These are phyloP conservation scores for Macquaria ambigua DNA, from an alignment of 2,113 vertebrate genomes.

Conservation along the genomic window DNA sequence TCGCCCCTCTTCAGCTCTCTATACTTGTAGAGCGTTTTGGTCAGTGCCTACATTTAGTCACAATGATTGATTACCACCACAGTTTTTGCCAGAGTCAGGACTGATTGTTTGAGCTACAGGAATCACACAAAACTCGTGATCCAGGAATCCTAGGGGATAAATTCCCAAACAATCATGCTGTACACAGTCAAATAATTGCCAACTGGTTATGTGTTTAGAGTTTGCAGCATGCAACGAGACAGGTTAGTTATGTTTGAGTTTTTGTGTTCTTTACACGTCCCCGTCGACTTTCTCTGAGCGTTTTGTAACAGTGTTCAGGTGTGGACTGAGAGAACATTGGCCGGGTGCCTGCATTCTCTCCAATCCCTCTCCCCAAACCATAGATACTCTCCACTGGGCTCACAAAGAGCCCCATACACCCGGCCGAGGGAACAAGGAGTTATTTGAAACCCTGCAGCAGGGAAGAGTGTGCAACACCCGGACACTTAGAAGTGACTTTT, in stretches of 20 bases:
- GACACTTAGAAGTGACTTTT: conserved; percentile 59
- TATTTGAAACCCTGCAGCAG: conserved; percentile 58
- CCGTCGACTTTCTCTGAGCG: conserved; percentile 6
- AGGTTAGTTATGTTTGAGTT: conserved; percentile 29
- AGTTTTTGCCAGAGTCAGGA: conserved; percentile 4
- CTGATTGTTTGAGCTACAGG: background rate
- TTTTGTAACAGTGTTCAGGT: conserved; percentile 73
- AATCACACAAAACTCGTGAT: background rate
- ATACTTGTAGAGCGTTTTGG: background rate
- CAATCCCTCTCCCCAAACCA: conserved; percentile 59
- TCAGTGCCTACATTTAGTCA: background rate
- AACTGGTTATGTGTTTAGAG: background rate
- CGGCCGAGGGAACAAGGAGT: conserved; percentile 58
- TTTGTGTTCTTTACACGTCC: conserved; percentile 3
- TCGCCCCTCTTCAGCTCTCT: background rate
- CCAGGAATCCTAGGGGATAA: background rate
- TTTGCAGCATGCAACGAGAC: conserved; percentile 12
- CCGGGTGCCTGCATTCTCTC: conserved; percentile 70
- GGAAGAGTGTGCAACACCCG: conserved; percentile 48
- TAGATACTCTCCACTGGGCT: conserved; percentile 61
- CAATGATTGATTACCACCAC: background rate
- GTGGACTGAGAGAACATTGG: conserved; percentile 62
- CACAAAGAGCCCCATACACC: conserved; percentile 68
- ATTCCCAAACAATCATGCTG: conserved; percentile 6
- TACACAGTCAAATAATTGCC: background rate